These are phyloP conservation scores for Pimpla rufipes DNA, from an alignment of 2,888 invertebrate species.

Conservation along the genomic window DNA sequence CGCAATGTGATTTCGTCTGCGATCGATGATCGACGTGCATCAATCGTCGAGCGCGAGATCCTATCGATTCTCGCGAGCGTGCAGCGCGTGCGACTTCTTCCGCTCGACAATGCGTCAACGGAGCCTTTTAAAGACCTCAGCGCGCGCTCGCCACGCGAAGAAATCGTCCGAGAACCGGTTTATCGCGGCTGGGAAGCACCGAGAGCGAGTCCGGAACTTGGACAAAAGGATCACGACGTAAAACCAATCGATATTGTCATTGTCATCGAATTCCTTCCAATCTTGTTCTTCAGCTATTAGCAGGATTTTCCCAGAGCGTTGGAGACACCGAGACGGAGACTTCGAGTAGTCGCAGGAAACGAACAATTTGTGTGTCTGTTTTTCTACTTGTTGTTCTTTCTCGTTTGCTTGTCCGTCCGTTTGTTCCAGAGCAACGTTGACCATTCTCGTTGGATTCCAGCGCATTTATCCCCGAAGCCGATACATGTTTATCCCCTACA, in stretches of 20 bases:
- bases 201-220: constrained; percentile 32
- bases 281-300: constrained; percentile 25
- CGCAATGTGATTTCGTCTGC: constrained; percentile 21
- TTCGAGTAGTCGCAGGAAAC: constrained; percentile 15
- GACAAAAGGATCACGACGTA: constrained; percentile 38
- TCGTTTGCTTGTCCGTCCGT: no score
- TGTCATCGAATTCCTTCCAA: constrained; percentile 50
- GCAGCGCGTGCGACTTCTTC: constrained; percentile 48
- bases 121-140: constrained; percentile 51
- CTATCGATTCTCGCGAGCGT: constrained; percentile 14
- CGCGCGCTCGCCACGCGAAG: background rate
- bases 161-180: constrained; percentile 44
- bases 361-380: constrained; percentile 18
- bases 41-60: constrained; percentile 18
- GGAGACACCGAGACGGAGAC: background rate
- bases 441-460: constrained; percentile 18
- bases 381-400: background rate
- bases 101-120: constrained; percentile 38
- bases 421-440: background rate
- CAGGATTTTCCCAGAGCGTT: constrained; percentile 16
- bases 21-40: constrained; percentile 12
- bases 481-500: constrained; percentile 29
- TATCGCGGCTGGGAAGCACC: constrained; percentile 3
- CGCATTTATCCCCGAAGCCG: constrained; percentile 11
- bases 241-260: constrained; percentile 42